Percentiles rank a stretch among this genome's conserved stretches.
Evolutionary conservation across 2,888 invertebrate genomes (phyloP).

Genomic region (Aromia moschata): DNA sequence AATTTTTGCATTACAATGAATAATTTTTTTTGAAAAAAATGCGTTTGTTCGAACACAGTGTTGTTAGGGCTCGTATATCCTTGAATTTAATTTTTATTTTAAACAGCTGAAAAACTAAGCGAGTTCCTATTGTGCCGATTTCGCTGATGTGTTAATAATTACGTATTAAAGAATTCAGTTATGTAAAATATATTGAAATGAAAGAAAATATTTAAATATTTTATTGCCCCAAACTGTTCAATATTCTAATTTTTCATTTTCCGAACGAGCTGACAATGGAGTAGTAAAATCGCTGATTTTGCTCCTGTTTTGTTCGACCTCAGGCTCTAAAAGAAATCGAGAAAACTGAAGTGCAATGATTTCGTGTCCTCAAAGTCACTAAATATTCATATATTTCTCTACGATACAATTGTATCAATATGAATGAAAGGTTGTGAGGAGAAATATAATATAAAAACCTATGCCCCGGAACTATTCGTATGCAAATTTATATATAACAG

Average conservation of each 20-base stretch:
- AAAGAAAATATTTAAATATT: constrained; percentile 10
- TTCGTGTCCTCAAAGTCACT: constrained; percentile 38
- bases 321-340: constrained; percentile 43
- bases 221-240: constrained; percentile 11
- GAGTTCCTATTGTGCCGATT: too few relatives aligned
- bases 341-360: constrained; percentile 40
- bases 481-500: neutral
- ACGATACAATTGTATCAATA: constrained; percentile 27
- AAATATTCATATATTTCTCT: constrained; percentile 37
- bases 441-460: constrained; percentile 9
- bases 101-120: too few relatives aligned
- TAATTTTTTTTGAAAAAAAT: too few relatives aligned
- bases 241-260: constrained; percentile 39
- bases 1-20: too few relatives aligned
- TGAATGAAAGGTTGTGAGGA: constrained; percentile 3
- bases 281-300: constrained; percentile 49
- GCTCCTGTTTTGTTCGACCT: constrained; percentile 52
- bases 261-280: constrained; percentile 48
- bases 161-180: too few relatives aligned
- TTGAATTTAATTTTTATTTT: too few relatives aligned
- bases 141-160: too few relatives aligned
- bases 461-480: neutral
- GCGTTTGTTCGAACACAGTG: too few relatives aligned
- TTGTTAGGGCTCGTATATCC: too few relatives aligned
- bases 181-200: too few relatives aligned